These are phyloP conservation scores for Drosophila melanogaster DNA, from an alignment of 1,140 invertebrate genomes.

Conservation along the genomic window DNA sequence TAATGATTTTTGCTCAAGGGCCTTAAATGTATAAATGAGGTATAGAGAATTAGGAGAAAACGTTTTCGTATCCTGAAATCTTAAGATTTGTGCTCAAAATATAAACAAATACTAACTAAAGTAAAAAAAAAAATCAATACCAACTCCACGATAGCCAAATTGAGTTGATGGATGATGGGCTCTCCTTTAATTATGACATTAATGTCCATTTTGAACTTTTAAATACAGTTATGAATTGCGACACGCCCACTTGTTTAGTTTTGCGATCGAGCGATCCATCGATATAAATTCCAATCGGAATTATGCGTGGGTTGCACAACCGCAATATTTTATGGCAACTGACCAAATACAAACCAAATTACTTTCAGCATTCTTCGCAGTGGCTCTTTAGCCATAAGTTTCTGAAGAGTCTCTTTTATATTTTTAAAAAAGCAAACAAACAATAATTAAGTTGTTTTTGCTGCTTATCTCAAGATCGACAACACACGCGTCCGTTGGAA, in stretches of 20 bases:
- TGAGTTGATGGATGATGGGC: conserved; percentile 29
- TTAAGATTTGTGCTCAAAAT: background rate
- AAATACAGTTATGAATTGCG: conserved; percentile 47
- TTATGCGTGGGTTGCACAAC: conserved; percentile 70
- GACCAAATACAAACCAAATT: conserved; percentile 67
- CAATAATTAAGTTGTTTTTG: conserved; percentile 76
- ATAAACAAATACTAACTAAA: background rate
- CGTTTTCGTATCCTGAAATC: background rate
- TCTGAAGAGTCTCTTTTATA: conserved; percentile 60
- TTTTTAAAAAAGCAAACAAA: conserved; percentile 52
- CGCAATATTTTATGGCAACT: conserved; percentile 65
- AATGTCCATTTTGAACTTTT: conserved; percentile 26
- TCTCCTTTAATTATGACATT: conserved; percentile 56
- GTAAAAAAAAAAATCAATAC: background rate
- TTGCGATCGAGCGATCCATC: conserved; percentile 19
- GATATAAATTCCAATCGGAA: conserved; percentile 38
- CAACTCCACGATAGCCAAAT: background rate
- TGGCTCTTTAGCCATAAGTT: conserved; percentile 52
- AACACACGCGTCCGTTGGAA: conserved; percentile 51
- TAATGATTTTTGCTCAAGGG: background rate
- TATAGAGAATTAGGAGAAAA: background rate
- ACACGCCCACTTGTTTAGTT: conserved; percentile 45
- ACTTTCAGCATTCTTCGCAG: conserved; percentile 59
- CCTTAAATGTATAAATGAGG: background rate
- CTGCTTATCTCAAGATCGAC: conserved; percentile 24